Conservation (phyloP, 2,888 invertebrate species). For the Buathra laborator region DNA sequence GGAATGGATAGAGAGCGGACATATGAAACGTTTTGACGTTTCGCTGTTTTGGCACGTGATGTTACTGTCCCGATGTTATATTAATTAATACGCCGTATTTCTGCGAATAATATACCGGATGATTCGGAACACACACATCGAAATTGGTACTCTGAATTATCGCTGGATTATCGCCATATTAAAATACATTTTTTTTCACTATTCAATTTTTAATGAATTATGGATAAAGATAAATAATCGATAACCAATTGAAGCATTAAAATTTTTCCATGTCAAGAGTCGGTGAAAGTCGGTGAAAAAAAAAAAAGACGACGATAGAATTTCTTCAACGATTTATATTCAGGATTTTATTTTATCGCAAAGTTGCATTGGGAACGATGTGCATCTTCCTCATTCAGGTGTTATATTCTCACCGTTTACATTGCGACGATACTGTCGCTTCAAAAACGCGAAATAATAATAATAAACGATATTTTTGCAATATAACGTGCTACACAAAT, state of each 20-base stretch:
- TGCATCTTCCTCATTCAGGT: neutral
- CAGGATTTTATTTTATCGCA: neutral
- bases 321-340: neutral
- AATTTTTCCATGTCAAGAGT: neutral
- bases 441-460: too few relatives aligned
- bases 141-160: neutral
- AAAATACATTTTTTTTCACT: neutral
- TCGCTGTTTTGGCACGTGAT: slow-evolving; percentile 13
- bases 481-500: too few relatives aligned
- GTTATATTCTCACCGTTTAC: neutral
- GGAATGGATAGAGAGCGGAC: neutral
- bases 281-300: too few relatives aligned
- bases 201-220: neutral
- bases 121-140: neutral
- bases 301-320: too few relatives aligned
- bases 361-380: neutral
- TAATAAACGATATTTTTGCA: too few relatives aligned
- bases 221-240: neutral
- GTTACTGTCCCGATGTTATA: slow-evolving; percentile 5
- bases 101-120: neutral
- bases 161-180: neutral
- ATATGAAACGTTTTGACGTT: slow-evolving; percentile 8
- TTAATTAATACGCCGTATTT: neutral
- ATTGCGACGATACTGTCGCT: too few relatives aligned
- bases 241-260: neutral